Evolutionary conservation across 53 echinoderm and acorn worm species (phyloP).

Genomic region (Apostichopus leukothele): DNA sequence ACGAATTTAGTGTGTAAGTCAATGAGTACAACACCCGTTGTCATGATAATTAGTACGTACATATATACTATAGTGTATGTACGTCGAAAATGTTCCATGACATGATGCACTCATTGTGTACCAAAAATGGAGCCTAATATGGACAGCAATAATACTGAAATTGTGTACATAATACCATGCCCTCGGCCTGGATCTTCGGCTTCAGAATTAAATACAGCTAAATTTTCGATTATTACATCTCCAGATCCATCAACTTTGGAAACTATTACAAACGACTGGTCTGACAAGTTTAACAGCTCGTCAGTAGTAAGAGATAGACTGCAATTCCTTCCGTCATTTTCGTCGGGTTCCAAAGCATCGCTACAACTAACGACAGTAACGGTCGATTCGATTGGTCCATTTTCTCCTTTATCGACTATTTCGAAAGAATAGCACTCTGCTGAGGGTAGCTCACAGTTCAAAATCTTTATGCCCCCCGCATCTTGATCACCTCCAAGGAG

Average conservation of each 20-base stretch:
- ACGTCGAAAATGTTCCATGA: too few relatives aligned
- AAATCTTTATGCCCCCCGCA: background rate
- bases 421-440: constrained; percentile 33
- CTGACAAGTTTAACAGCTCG: background rate
- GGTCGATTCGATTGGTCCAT: background rate
- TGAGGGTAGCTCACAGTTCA: constrained; percentile 13
- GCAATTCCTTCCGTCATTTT: constrained; percentile 5
- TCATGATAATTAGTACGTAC: too few relatives aligned
- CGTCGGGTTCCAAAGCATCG: constrained; percentile 2
- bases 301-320: background rate
- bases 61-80: too few relatives aligned
- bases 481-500: background rate
- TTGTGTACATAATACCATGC: background rate
- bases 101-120: too few relatives aligned
- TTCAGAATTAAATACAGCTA: background rate
- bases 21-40: too few relatives aligned
- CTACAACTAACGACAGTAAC: constrained; percentile 21
- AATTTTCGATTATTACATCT: constrained; percentile 17
- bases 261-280: constrained; percentile 32
- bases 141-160: background rate
- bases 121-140: too few relatives aligned
- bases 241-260: constrained; percentile 18
- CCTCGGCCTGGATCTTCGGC: background rate
- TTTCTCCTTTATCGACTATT: background rate
- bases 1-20: too few relatives aligned